Evolutionary conservation across 1,140 invertebrate genomes (phyloP).

Genomic region (Pseudomyrmex flavicornis): DNA sequence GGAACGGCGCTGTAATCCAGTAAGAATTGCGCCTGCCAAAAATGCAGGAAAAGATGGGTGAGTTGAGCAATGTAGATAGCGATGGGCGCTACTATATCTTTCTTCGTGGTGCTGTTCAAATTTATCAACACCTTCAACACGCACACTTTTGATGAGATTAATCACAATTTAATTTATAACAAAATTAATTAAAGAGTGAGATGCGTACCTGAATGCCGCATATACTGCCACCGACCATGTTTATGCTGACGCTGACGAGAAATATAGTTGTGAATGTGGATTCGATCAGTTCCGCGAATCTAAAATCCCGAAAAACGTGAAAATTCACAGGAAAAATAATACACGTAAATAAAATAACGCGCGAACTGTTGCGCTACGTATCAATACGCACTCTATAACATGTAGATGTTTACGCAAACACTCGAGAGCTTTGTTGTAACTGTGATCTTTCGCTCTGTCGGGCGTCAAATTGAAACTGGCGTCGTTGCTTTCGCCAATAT

Average conservation of each 20-base stretch:
- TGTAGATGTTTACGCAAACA: conserved; percentile 41
- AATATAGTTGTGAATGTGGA: conserved; percentile 30
- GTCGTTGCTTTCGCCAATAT: conserved; percentile 19
- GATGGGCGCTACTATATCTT: conserved; percentile 38
- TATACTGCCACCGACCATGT: conserved; percentile 53
- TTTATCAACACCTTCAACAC: conserved; percentile 46
- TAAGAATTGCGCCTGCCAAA: conserved; percentile 48
- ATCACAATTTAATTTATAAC: not conserved
- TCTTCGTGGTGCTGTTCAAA: conserved; percentile 25
- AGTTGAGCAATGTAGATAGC: conserved; percentile 49
- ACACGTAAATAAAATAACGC: not conserved
- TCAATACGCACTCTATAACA: conserved; percentile 37
- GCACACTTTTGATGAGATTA: not conserved
- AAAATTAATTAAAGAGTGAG: too few relatives aligned
- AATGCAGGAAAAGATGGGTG: conserved; percentile 39
- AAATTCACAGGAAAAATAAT: not conserved
- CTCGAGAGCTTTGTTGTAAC: conserved; percentile 1
- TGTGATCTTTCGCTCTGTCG: not conserved
- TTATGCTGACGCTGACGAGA: conserved; percentile 27
- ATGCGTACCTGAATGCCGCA: conserved; percentile 30
- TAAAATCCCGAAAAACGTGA: not conserved
- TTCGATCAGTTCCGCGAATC: conserved; percentile 44
- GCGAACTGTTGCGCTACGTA: not conserved
- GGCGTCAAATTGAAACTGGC: conserved; percentile 26
- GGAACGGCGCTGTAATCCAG: conserved; percentile 40